These are phyloP conservation scores for Antennarius maculatus DNA, from an alignment of 2,797 vertebrate genomes.

Conservation along the genomic window DNA sequence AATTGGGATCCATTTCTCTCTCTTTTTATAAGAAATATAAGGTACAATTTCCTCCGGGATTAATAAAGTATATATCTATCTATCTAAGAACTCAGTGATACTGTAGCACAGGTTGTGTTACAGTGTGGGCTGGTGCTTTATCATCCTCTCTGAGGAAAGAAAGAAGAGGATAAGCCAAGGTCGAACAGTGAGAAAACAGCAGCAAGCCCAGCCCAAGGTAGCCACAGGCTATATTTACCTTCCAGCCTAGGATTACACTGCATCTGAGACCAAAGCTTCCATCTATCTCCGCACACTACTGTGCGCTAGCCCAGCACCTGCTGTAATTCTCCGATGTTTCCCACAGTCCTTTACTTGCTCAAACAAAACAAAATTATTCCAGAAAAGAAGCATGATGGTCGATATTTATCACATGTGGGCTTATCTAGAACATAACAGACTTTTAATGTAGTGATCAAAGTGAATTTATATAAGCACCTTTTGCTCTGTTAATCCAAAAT, in stretches of 20 bases:
- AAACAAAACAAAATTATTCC: conserved; percentile 36
- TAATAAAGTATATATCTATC: too few relatives aligned
- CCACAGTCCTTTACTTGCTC: conserved; percentile 43
- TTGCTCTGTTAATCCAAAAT: not conserved
- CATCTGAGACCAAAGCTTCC: conserved; percentile 53
- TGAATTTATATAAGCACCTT: conserved; percentile 32
- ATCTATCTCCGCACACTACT: conserved; percentile 49
- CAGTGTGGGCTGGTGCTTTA: conserved; percentile 27
- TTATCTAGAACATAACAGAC: conserved; percentile 32
- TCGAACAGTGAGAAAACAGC: conserved; percentile 67
- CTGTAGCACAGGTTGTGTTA: not conserved
- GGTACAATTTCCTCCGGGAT: too few relatives aligned
- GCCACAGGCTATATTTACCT: conserved; percentile 78
- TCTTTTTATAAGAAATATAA: not conserved
- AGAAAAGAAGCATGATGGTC: conserved; percentile 44
- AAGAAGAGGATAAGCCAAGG: conserved; percentile 70
- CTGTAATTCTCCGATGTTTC: conserved; percentile 52
- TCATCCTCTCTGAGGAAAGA: conserved; percentile 47
- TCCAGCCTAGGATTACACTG: conserved; percentile 70
- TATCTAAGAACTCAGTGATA: not conserved
- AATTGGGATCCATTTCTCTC: not conserved
- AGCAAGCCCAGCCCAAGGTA: conserved; percentile 62
- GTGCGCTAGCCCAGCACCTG: conserved; percentile 44
- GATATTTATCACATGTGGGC: conserved; percentile 48
- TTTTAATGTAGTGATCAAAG: conserved; percentile 50